phyloP scores from a whole-genome alignment of 2,113 vertebrate genomes.

The Turnix velox region DNA sequence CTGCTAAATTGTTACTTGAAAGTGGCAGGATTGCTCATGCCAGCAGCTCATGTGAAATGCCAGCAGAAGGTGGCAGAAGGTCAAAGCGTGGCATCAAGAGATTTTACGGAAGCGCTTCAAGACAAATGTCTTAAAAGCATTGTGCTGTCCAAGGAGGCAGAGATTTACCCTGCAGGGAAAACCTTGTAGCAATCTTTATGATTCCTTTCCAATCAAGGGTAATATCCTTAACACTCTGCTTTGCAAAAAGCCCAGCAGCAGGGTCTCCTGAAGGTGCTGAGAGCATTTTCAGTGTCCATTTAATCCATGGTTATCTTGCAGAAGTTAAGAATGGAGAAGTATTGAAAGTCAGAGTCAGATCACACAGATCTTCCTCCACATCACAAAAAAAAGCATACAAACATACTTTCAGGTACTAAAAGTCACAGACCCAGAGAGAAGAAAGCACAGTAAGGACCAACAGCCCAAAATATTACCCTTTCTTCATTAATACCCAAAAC shows the following conservation, averaged over 20 bases:
- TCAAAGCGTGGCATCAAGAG: not conserved
- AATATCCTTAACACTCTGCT: not conserved
- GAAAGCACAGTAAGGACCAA: not conserved
- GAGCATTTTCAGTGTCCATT: not conserved
- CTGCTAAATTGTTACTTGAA: conserved; percentile 23
- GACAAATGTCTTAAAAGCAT: not conserved
- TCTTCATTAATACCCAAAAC: not conserved
- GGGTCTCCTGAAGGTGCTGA: not conserved
- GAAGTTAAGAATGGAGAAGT: not conserved
- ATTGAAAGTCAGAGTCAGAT: not conserved
- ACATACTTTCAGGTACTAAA: not conserved
- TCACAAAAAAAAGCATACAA: not conserved
- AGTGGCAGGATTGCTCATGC: not conserved
- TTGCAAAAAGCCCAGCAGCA: not conserved
- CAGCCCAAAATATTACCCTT: not conserved
- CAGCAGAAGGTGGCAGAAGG: conserved; percentile 26
- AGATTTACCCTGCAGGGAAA: not conserved
- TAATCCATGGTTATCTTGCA: not conserved
- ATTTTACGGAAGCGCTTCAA: not conserved
- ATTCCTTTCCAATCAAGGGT: not conserved
- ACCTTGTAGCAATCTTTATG: not conserved
- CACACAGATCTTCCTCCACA: not conserved
- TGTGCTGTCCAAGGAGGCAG: not conserved
- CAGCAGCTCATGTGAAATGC: not conserved
- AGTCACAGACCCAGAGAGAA: not conserved